A percentile compares a stretch with the other conserved stretches of the same genome.
Evolutionary conservation across 2,113 vertebrate species (phyloP).

Genomic region (Gavialis gangeticus): DNA sequence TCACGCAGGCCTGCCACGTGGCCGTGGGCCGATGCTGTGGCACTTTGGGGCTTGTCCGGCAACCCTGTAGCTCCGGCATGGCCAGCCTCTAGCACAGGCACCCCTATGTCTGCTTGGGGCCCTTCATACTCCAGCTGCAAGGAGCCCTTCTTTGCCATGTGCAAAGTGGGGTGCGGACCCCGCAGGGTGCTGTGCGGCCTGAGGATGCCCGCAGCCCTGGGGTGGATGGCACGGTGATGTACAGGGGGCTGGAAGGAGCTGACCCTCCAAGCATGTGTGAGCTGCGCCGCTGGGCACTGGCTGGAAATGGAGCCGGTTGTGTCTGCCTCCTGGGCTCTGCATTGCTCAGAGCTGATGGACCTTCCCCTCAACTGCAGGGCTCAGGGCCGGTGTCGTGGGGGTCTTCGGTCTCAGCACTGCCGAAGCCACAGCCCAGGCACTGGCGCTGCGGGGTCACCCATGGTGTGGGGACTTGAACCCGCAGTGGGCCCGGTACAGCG

Average conservation of each 20-base stretch:
- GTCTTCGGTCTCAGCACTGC: background rate
- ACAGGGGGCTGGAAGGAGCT: no score
- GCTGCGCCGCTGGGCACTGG: background rate
- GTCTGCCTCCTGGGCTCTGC: background rate
- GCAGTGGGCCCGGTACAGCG: background rate
- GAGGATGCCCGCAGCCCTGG: no score
- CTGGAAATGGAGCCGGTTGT: no score
- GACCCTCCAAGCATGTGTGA: background rate
- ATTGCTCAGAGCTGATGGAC: background rate
- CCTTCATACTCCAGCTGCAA: background rate
- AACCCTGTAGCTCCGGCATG: no score
- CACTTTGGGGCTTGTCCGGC: background rate
- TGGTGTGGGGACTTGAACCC: fast-evolving
- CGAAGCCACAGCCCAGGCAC: fast-evolving
- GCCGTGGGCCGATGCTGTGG: background rate
- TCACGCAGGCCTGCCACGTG: background rate
- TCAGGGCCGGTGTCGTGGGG: background rate
- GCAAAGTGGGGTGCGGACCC: no score
- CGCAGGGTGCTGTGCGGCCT: no score
- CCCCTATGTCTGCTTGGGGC: background rate
- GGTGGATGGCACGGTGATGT: no score
- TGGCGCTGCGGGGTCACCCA: fast-evolving
- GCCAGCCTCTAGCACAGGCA: no score
- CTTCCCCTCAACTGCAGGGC: background rate
- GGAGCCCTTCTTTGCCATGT: no score